Conservation (phyloP, 2,888 invertebrate genomes). For the Lacanobia wlatinum region DNA sequence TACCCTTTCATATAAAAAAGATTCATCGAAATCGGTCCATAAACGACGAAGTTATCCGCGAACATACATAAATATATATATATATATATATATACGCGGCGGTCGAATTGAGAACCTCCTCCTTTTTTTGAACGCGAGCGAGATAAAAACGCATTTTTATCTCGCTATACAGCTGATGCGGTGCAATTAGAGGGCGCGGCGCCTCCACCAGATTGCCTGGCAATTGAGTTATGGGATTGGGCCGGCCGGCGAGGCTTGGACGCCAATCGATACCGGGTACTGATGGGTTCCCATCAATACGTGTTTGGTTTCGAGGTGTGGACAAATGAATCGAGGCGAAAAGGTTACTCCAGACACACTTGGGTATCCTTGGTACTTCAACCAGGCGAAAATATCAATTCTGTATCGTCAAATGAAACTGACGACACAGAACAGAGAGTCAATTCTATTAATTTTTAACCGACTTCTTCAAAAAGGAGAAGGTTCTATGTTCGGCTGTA, state of each 20-base stretch:
- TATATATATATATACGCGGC: too few relatives aligned
- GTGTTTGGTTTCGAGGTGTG: slow-evolving; percentile 33
- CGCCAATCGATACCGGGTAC: slow-evolving; percentile 54
- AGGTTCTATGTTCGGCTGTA: too few relatives aligned
- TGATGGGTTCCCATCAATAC: slow-evolving; percentile 44
- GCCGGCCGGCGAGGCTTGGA: slow-evolving; percentile 50
- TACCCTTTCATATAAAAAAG: too few relatives aligned
- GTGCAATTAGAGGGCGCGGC: slow-evolving; percentile 74
- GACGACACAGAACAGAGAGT: too few relatives aligned
- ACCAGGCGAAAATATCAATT: not conserved
- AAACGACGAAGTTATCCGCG: too few relatives aligned
- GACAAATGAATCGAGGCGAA: slow-evolving; percentile 3
- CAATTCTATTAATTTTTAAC: too few relatives aligned
- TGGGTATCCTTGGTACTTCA: not conserved
- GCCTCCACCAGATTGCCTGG: slow-evolving; percentile 85
- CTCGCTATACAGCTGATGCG: slow-evolving; percentile 49
- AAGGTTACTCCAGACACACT: not conserved
- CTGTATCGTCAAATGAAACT: not conserved
- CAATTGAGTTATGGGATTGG: slow-evolving; percentile 87
- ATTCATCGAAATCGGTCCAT: too few relatives aligned
- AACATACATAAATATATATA: too few relatives aligned
- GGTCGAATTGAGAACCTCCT: too few relatives aligned
- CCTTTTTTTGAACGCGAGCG: too few relatives aligned
- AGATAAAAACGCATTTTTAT: slow-evolving; percentile 60
- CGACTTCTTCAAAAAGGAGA: too few relatives aligned